These are phyloP conservation scores for Cyprinella venusta DNA, from an alignment of 2,797 vertebrate species.

Conservation along the genomic window DNA sequence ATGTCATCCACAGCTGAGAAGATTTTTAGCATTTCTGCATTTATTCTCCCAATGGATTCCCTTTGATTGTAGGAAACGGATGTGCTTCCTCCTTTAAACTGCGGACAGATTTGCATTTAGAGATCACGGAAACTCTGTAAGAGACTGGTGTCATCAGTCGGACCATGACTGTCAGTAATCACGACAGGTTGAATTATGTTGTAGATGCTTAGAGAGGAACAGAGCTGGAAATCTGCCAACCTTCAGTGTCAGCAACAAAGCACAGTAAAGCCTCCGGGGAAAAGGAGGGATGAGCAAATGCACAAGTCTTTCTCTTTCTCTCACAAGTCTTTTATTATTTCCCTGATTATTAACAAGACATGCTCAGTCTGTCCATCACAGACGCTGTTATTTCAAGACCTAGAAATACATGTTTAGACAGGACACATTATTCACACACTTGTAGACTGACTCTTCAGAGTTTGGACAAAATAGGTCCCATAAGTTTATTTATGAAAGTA, in stretches of 20 bases:
- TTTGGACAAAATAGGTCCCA: too few species aligned
- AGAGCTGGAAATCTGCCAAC: not conserved
- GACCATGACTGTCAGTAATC: constrained; percentile 35
- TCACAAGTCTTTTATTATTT: too few species aligned
- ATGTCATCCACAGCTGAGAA: constrained; percentile 5
- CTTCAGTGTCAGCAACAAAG: not conserved
- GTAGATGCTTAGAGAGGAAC: not conserved
- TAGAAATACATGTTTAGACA: too few species aligned
- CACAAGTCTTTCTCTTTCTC: constrained; percentile 16
- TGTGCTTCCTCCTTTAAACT: not conserved
- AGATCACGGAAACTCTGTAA: not conserved
- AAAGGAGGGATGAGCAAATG: constrained; percentile 12
- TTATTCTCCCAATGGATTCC: not conserved
- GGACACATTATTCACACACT: too few species aligned
- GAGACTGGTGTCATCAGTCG: constrained; percentile 2
- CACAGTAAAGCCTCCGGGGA: not conserved
- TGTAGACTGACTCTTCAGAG: too few species aligned
- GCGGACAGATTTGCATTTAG: not conserved
- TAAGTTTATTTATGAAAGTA: too few species aligned
- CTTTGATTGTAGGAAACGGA: not conserved
- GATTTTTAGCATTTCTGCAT: not conserved
- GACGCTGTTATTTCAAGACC: too few species aligned
- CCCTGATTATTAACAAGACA: not conserved
- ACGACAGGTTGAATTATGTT: constrained; percentile 28
- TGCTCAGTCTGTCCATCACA: constrained; percentile 4